Conservation (phyloP, 1,140 invertebrate genomes). For the Drosophila kikkawai region DNA sequence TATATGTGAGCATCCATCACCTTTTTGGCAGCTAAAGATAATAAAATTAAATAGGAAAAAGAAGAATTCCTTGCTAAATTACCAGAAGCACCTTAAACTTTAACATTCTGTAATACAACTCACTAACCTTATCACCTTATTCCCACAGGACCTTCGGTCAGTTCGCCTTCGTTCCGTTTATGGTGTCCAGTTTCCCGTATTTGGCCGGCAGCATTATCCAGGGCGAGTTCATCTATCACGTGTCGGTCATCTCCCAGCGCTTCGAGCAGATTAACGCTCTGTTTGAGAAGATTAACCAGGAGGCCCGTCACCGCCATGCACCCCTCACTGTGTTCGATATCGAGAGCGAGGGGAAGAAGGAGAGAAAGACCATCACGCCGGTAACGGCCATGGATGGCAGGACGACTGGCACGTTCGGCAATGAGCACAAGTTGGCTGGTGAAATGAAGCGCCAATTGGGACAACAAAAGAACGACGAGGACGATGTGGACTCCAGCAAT, state of each 20-base stretch:
- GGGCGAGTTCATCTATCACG: constrained; percentile 80
- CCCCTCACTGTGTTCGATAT: constrained; percentile 76
- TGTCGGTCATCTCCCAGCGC: constrained; percentile 77
- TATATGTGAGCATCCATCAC: constrained; percentile 53
- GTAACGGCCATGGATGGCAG: constrained; percentile 27
- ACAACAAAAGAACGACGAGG: constrained; percentile 52
- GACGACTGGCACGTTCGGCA: constrained; percentile 52
- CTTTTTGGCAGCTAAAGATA: too few species aligned
- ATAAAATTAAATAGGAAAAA: neutral
- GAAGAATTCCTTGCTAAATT: neutral
- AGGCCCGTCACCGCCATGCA: constrained; percentile 70
- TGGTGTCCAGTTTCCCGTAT: constrained; percentile 78
- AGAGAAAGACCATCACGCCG: constrained; percentile 35
- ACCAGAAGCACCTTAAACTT: neutral
- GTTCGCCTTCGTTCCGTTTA: constrained; percentile 67
- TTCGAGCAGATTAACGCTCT: constrained; percentile 74
- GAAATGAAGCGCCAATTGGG: constrained; percentile 59
- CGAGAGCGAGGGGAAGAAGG: constrained; percentile 71
- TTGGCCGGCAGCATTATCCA: constrained; percentile 77
- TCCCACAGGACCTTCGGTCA: constrained; percentile 54
- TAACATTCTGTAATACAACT: neutral
- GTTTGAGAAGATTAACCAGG: constrained; percentile 79
- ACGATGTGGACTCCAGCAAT: constrained; percentile 64
- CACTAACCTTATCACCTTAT: neutral
- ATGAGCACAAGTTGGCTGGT: constrained; percentile 56